phyloP scores from a whole-genome alignment of 1,140 invertebrate genomes.

The Pteromalus puparum region DNA sequence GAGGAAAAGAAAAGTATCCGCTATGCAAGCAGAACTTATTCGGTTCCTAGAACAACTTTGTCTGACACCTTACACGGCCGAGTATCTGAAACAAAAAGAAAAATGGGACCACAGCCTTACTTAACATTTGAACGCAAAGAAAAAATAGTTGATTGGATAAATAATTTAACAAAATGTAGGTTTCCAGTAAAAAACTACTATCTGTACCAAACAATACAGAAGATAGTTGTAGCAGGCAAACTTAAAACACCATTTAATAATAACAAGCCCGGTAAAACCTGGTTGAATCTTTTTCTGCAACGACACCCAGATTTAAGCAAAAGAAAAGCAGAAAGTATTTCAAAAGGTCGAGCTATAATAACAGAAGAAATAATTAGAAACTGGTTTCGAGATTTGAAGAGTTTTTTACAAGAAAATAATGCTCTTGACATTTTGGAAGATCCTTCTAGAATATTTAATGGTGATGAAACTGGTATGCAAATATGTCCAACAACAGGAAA shows the following conservation, averaged over 20 bases:
- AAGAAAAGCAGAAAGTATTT: slow-evolving; percentile 64
- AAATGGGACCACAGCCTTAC: too few relatives aligned
- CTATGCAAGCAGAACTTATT: too few relatives aligned
- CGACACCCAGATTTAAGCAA: slow-evolving; percentile 63
- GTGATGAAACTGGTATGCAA: slow-evolving; percentile 65
- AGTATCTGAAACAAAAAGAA: too few relatives aligned
- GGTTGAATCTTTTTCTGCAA: slow-evolving; percentile 67
- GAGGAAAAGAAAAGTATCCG: too few relatives aligned
- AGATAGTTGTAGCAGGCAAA: too few relatives aligned
- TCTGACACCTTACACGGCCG: too few relatives aligned
- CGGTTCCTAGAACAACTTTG: too few relatives aligned
- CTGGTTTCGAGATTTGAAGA: slow-evolving; percentile 58
- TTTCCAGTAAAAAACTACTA: too few relatives aligned
- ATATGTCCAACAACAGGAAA: slow-evolving; percentile 63
- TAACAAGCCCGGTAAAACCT: slow-evolving; percentile 65
- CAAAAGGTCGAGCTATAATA: slow-evolving; percentile 60
- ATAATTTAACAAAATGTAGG: too few relatives aligned
- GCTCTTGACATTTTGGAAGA: slow-evolving; percentile 59
- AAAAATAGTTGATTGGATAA: too few relatives aligned
- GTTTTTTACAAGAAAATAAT: slow-evolving; percentile 53
- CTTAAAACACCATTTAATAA: slow-evolving; percentile 55
- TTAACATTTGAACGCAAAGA: too few relatives aligned
- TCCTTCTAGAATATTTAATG: slow-evolving; percentile 63
- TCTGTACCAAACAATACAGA: too few relatives aligned
- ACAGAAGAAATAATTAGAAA: slow-evolving; percentile 60